Evolutionary conservation across 2,113 vertebrate genomes (phyloP).

Genomic region (Chloroceryle aenea): DNA sequence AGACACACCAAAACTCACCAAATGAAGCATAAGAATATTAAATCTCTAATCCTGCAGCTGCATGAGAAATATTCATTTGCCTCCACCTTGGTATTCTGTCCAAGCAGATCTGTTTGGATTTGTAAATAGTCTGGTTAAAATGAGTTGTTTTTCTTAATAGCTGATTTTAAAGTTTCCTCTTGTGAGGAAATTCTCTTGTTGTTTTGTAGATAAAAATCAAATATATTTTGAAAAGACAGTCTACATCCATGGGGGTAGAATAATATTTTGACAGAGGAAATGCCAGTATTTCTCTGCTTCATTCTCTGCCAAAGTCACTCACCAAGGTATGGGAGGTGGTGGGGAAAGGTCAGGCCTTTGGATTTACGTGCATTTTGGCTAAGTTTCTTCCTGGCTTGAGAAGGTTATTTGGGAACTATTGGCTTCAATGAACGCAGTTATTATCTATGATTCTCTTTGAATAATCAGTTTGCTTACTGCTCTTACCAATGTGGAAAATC

Average conservation of each 20-base stretch:
- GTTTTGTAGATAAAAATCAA: constrained; percentile 63
- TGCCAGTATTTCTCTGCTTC: constrained; percentile 44
- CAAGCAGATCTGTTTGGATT: constrained; percentile 34
- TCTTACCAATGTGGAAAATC: background rate
- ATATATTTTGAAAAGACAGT: constrained; percentile 51
- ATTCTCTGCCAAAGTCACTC: constrained; percentile 17
- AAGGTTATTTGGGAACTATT: constrained; percentile 3
- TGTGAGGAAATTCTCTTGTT: constrained; percentile 57
- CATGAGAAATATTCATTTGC: constrained; percentile 30
- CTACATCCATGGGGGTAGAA: constrained; percentile 43
- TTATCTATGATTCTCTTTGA: background rate
- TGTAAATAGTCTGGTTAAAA: constrained; percentile 41
- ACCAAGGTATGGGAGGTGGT: constrained; percentile 43
- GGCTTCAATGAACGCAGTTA: background rate
- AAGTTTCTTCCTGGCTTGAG: background rate
- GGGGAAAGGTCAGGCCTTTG: constrained; percentile 7
- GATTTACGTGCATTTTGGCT: constrained; percentile 6
- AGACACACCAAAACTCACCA: background rate
- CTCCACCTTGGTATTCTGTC: constrained; percentile 6
- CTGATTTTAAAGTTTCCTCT: constrained; percentile 41
- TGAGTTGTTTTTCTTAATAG: constrained; percentile 4
- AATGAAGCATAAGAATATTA: background rate
- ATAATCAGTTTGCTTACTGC: background rate
- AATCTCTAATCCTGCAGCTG: background rate
- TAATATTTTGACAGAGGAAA: constrained; percentile 66